Conservation (phyloP, 53 echinoderm and acorn worm species). For the Paelopatides confundens region DNA sequence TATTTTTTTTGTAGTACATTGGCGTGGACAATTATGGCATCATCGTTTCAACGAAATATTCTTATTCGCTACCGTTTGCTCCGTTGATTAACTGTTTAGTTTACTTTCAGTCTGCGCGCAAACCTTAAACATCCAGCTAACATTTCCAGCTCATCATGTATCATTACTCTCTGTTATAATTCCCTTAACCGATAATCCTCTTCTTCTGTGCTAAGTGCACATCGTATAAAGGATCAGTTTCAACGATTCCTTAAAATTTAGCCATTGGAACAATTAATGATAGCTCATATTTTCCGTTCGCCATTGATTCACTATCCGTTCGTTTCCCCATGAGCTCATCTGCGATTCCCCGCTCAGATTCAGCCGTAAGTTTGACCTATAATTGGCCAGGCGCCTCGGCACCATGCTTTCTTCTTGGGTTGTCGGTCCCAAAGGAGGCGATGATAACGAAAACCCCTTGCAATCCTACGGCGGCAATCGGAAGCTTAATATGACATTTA, state of each 20-base stretch:
- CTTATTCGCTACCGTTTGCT: not conserved
- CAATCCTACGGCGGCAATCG: constrained; percentile 21
- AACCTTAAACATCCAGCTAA: no score
- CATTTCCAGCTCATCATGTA: no score
- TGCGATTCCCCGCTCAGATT: constrained; percentile 21
- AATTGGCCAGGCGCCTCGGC: constrained; percentile 45
- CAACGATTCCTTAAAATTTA: constrained; percentile 14
- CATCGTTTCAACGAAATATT: no score
- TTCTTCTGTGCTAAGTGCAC: constrained; percentile 1
- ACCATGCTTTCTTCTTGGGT: constrained; percentile 17
- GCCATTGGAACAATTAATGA: constrained; percentile 46
- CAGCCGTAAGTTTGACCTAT: constrained; percentile 40
- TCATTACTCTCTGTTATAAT: no score
- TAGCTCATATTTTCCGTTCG: constrained; percentile 39
- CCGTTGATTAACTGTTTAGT: not conserved
- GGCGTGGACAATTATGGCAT: no score
- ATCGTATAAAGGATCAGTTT: constrained; percentile 3
- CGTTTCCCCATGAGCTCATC: constrained; percentile 40
- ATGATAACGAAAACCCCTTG: constrained; percentile 30
- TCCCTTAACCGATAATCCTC: not conserved
- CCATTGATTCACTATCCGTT: constrained; percentile 24
- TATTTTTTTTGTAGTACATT: no score
- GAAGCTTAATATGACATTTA: constrained; percentile 39
- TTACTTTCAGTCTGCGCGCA: not conserved
- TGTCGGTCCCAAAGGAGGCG: constrained; percentile 13